Evolutionary conservation across 2,888 invertebrate species (phyloP).

Genomic region (Orthonychiurus folsomi): DNA sequence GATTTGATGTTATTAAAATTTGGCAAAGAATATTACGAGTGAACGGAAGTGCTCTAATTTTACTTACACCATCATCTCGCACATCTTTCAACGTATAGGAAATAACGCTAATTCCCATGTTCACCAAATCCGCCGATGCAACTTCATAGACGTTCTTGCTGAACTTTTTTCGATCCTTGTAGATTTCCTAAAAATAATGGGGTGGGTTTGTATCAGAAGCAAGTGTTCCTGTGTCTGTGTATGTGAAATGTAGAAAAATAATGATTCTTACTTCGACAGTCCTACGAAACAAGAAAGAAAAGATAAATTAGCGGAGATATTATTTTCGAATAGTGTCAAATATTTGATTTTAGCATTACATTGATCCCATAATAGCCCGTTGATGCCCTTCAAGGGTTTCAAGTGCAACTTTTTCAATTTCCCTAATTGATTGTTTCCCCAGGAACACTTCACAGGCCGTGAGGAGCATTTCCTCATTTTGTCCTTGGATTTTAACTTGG

Average conservation of each 20-base stretch:
- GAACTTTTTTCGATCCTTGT: constrained; percentile 91
- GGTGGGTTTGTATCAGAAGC: too few species aligned
- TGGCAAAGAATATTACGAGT: too few species aligned
- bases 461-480: constrained; percentile 78
- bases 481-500: constrained; percentile 84
- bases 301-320: neutral
- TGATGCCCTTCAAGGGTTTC: constrained; percentile 90
- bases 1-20: too few species aligned
- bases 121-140: constrained; percentile 86
- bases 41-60: too few species aligned
- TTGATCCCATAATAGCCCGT: constrained; percentile 90
- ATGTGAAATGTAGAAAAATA: too few species aligned
- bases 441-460: constrained; percentile 91
- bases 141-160: constrained; percentile 91
- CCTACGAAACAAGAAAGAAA: neutral
- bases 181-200: constrained; percentile 63
- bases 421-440: constrained; percentile 53
- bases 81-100: constrained; percentile 92
- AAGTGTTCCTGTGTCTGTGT: constrained; percentile 3
- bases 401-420: constrained; percentile 68
- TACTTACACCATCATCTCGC: constrained; percentile 79
- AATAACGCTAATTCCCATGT: constrained; percentile 93
- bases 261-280: neutral
- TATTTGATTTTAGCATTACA: too few species aligned
- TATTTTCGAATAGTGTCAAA: too few species aligned